These are phyloP conservation scores for Muscicapa comitata DNA, from an alignment of 2,797 vertebrate species.

Conservation along the genomic window DNA sequence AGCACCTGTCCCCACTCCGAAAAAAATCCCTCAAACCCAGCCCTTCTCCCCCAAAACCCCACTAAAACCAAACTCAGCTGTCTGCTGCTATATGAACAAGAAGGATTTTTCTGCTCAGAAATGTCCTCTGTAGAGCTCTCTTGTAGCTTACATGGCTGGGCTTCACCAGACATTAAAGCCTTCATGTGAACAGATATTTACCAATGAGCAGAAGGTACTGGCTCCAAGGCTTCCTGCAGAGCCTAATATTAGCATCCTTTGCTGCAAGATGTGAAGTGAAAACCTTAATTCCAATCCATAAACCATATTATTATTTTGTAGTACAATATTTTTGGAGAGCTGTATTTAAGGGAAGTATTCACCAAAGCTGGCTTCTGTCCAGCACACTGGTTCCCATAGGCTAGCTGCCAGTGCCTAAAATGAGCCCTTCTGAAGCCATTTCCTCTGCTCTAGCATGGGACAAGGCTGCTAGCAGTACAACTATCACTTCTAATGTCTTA, in stretches of 20 bases:
- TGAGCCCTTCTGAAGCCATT: neutral
- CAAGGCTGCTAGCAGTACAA: neutral
- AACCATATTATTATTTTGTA: neutral
- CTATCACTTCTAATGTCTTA: neutral
- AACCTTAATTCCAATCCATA: neutral
- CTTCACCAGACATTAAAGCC: neutral
- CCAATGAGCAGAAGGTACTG: neutral
- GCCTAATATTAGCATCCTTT: neutral
- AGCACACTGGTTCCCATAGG: neutral
- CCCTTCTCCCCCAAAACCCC: neutral
- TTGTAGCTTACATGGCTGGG: fast-evolving
- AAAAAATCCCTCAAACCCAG: neutral
- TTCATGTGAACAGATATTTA: neutral
- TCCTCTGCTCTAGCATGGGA: neutral
- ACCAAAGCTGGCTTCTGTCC: neutral
- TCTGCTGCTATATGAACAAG: neutral
- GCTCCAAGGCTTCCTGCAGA: neutral
- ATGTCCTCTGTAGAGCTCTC: neutral
- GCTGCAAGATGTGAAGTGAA: neutral
- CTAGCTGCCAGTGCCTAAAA: neutral
- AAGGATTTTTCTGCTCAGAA: neutral
- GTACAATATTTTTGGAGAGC: neutral
- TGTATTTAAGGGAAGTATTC: neutral
- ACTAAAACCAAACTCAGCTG: neutral
- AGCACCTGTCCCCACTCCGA: neutral